Percentiles rank a stretch among this genome's conserved stretches.
Evolutionary conservation across 2,113 vertebrate genomes (phyloP).

Genomic region (Cardinalis cardinalis): DNA sequence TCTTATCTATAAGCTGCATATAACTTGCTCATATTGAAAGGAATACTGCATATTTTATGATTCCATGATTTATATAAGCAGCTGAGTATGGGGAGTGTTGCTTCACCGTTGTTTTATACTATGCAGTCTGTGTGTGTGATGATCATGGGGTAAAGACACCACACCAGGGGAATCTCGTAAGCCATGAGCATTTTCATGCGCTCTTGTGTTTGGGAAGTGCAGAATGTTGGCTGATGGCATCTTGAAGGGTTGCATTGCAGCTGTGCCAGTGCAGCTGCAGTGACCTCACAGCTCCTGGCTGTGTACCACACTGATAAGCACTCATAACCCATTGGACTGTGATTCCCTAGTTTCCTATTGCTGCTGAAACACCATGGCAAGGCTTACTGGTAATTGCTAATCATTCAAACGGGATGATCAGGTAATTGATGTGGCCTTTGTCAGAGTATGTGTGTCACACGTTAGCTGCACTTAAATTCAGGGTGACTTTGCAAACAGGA

Average conservation of each 20-base stretch:
- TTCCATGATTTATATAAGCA: neutral
- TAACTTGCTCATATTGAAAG: neutral
- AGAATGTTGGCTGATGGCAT: neutral
- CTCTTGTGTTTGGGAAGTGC: neutral
- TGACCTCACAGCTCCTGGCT: neutral
- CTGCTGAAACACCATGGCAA: neutral
- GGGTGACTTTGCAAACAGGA: neutral
- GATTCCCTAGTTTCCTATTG: neutral
- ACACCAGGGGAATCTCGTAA: fast-evolving
- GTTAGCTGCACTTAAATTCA: neutral
- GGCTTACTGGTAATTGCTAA: neutral
- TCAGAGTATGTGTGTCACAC: neutral
- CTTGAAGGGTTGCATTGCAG: neutral
- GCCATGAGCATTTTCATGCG: neutral
- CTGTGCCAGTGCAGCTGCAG: neutral
- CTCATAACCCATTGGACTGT: neutral
- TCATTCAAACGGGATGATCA: neutral
- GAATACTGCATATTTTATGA: neutral
- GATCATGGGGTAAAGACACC: neutral
- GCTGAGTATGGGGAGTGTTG: neutral
- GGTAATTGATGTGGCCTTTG: neutral
- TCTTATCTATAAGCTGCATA: neutral
- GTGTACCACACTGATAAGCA: neutral
- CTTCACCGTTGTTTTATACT: neutral
- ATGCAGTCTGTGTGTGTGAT: neutral